Evolutionary conservation across 2,888 invertebrate genomes (phyloP).

Genomic region (Ormyrus nitidulus): DNA sequence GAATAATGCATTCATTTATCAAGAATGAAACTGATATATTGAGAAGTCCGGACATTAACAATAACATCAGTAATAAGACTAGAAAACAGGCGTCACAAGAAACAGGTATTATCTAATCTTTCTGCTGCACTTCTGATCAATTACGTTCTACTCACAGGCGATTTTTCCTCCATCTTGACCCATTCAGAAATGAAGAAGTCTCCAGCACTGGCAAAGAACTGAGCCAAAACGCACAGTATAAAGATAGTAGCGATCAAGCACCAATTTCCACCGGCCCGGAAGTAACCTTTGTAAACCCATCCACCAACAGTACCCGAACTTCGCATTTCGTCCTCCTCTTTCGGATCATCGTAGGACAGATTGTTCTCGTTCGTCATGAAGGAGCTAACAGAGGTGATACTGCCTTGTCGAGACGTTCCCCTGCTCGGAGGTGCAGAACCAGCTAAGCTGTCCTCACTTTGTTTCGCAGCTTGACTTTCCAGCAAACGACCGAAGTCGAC

Average conservation of each 20-base stretch:
- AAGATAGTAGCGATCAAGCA: slow-evolving; percentile 79
- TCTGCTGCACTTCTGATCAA: too few relatives aligned
- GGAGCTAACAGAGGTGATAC: slow-evolving; percentile 69
- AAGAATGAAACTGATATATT: too few relatives aligned
- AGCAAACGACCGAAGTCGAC: slow-evolving; percentile 87
- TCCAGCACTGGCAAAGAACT: slow-evolving; percentile 83
- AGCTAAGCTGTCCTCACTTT: slow-evolving; percentile 62
- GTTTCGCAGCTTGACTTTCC: slow-evolving; percentile 66
- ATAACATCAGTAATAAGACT: too few relatives aligned
- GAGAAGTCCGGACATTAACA: too few relatives aligned
- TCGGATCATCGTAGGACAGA: slow-evolving; percentile 46
- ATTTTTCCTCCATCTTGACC: slow-evolving; percentile 74
- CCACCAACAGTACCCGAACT: slow-evolving; percentile 81
- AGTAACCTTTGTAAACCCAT: slow-evolving; percentile 82
- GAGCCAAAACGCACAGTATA: slow-evolving; percentile 81
- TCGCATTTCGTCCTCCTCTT: slow-evolving; percentile 67
- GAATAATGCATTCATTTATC: too few relatives aligned
- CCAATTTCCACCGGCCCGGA: slow-evolving; percentile 84
- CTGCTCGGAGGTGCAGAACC: slow-evolving; percentile 64
- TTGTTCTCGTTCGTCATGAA: slow-evolving; percentile 65
- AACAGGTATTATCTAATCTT: too few relatives aligned
- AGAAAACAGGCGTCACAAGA: too few relatives aligned
- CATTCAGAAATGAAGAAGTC: slow-evolving; percentile 89
- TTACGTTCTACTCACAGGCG: slow-evolving; percentile 59
- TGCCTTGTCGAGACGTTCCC: slow-evolving; percentile 69